These are phyloP conservation scores for Monochamus alternatus DNA, from an alignment of 2,888 invertebrate species.

Conservation along the genomic window DNA sequence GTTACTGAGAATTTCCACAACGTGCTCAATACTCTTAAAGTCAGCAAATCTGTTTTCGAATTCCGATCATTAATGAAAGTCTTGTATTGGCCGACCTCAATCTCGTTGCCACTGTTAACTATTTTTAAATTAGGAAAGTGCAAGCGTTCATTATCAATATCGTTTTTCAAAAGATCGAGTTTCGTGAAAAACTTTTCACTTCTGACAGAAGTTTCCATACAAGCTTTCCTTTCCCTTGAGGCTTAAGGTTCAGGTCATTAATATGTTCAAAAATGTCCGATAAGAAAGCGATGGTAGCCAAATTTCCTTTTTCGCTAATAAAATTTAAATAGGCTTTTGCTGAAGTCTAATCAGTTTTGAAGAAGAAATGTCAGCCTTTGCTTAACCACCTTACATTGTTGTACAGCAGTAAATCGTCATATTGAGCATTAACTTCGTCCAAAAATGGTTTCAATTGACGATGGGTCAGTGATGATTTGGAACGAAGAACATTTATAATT, in stretches of 20 bases:
- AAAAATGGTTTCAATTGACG: constrained; percentile 27
- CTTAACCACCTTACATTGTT: constrained; percentile 25
- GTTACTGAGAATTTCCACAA: constrained; percentile 28
- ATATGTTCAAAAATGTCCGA: constrained; percentile 15
- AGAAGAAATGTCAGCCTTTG: too few species aligned
- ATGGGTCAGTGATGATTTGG: constrained; percentile 23
- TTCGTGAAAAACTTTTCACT: constrained; percentile 9
- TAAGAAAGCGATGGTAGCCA: constrained; percentile 27
- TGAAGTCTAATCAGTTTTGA: too few species aligned
- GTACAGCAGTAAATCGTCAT: constrained; percentile 25
- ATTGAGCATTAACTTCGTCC: constrained; percentile 20
- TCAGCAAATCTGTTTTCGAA: constrained; percentile 30
- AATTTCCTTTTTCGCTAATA: background rate
- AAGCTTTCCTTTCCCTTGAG: constrained; percentile 30
- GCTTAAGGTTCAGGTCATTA: constrained; percentile 31
- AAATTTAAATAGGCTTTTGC: too few species aligned
- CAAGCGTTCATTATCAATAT: background rate
- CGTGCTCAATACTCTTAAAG: constrained; percentile 27
- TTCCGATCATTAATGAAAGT: constrained; percentile 27
- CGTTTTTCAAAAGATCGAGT: too few species aligned
- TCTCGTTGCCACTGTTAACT: constrained; percentile 25
- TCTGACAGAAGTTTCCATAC: constrained; percentile 29
- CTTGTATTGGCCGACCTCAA: constrained; percentile 34
- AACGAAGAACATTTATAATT: constrained; percentile 23
- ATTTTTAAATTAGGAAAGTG: constrained; percentile 28